phyloP scores from a whole-genome alignment of 2,888 invertebrate species.

The Pyrochroa serraticornis region DNA sequence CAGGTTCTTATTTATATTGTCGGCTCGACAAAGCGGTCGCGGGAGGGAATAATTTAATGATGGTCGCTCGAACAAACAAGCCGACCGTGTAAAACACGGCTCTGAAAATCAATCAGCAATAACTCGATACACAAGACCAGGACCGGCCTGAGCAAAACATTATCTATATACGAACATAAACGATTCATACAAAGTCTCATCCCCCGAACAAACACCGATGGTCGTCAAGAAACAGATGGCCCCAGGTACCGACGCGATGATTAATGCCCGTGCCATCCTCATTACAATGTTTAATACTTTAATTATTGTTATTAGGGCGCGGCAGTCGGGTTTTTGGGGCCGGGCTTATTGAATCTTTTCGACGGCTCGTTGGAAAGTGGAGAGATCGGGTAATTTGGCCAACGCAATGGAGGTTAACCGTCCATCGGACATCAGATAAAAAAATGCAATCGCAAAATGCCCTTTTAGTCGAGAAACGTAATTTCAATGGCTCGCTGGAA shows the following conservation, averaged over 20 bases:
- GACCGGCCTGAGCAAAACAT: slow-evolving; percentile 35
- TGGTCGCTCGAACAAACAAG: slow-evolving; percentile 53
- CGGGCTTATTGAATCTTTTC: slow-evolving; percentile 19
- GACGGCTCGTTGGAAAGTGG: slow-evolving; percentile 6
- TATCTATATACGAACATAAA: slow-evolving; percentile 43
- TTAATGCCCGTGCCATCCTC: slow-evolving; percentile 40
- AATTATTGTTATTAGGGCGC: slow-evolving; percentile 24
- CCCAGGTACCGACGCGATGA: slow-evolving; percentile 41
- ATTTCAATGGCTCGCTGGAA: too few species aligned
- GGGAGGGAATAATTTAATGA: slow-evolving; percentile 57
- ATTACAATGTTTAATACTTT: slow-evolving; percentile 44
- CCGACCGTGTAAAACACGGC: slow-evolving; percentile 55
- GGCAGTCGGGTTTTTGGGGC: slow-evolving; percentile 2
- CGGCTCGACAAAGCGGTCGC: slow-evolving; percentile 50
- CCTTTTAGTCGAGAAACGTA: too few species aligned
- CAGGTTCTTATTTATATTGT: slow-evolving; percentile 47
- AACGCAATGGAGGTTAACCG: too few species aligned
- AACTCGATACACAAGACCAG: slow-evolving; percentile 43
- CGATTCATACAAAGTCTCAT: slow-evolving; percentile 17
- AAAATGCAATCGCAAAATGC: too few species aligned
- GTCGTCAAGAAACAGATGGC: slow-evolving; percentile 16
- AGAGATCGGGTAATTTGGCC: slow-evolving; percentile 12
- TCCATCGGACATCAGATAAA: too few species aligned
- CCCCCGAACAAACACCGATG: slow-evolving; percentile 5
- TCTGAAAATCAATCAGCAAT: slow-evolving; percentile 56